A percentile compares a stretch with the other conserved stretches of the same genome.
phyloP scores from a whole-genome alignment of 2,113 vertebrate genomes.

The western clawed frog (Xenopus tropicalis) region UCB_Xtro_10.0 CM004443.2:34336501-34337000 shows the following conservation, averaged over 20 bases:
- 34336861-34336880: slow-evolving; percentile 26
- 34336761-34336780: slow-evolving; percentile 39
- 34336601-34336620: background rate
- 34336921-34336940: slow-evolving; percentile 7
- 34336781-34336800: slow-evolving; percentile 29
- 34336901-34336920: slow-evolving; percentile 9
- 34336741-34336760: slow-evolving; percentile 40
- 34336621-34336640: background rate
- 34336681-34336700: slow-evolving; percentile 1
- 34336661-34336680: background rate
- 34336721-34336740: slow-evolving; percentile 26
- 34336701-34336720: slow-evolving; percentile 19
- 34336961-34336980: slow-evolving; percentile 12
- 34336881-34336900: slow-evolving; percentile 38
- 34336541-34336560: background rate
- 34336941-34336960: slow-evolving; percentile 11
- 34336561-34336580: no score
- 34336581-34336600: background rate
- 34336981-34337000: background rate
- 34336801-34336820: slow-evolving; percentile 38
- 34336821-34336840: slow-evolving; percentile 29
- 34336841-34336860: slow-evolving; percentile 29
- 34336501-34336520: no score
- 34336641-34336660: background rate
- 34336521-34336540: background rate